Evolutionary conservation across 2,797 vertebrate species (phyloP), one percentile per base, ranked within the genome.

Genomic region (Sebastolobus alascanus): DNA sequence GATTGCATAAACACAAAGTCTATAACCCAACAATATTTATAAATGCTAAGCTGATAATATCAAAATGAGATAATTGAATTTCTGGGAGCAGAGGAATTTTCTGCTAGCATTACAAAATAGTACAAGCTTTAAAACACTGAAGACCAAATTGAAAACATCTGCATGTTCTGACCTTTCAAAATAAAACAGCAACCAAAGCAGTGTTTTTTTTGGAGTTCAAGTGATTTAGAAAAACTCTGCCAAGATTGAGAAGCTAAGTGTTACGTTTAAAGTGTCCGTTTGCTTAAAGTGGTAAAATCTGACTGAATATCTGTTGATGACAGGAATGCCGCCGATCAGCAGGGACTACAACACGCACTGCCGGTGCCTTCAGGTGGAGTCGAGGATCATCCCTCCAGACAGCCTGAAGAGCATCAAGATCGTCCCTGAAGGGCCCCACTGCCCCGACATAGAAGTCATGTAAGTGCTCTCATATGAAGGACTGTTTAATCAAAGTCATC

Each of bases 281-380:
- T 14, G 43, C 43, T 1, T 46, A 0, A 27, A 38, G 18, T 4
- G 8, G 0, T 27, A 0, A 14, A 14, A 54, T 60, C 14, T 82
- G 33, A 68, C 27, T 52, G 16, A 8, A 1, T 56, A 13, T 80
- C 1, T 81, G 12, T 65, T 75, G 20, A 20, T 4, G 9, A 50
- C 84, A 96, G 95, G 93, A 1, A 93, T 96, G 90, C 93, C 93
- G 0, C 90, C 95, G 0, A 90, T 96, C 67, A 89, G 84, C 56
- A 81, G 89, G 33, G 92, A 94, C 56, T 94, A 92, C 92, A 96
- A 92, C 88, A 89, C 87, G 0, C 94, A 92, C 92, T 96, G 96
- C 7, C 89, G 85, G 2, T 96, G 96, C 77, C 64, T 90, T 9
- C 88, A 93, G 54, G 76, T 94, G 61, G 96, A 96, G 92, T 93